phyloP scores from a whole-genome alignment of 2,888 invertebrate genomes.

The Resseliella maxima region DNA sequence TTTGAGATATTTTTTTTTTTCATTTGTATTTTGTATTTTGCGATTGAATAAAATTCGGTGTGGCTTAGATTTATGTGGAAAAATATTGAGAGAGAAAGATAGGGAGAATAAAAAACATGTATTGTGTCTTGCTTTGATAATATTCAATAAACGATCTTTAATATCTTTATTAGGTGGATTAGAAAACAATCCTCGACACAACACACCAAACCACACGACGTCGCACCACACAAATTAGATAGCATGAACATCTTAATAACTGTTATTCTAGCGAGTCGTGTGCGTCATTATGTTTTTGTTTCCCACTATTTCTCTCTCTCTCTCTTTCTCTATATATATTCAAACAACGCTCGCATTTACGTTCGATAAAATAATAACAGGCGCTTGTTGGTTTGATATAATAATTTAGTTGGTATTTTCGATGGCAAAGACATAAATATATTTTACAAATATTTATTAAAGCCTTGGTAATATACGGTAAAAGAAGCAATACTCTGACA shows the following conservation, averaged over 20 bases:
- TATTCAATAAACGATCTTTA: constrained; percentile 12
- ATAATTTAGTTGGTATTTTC: constrained; percentile 9
- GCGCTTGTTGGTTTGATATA: not conserved
- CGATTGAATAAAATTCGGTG: too few species aligned
- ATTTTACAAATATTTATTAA: constrained; percentile 54
- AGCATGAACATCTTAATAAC: not conserved
- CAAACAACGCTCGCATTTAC: too few species aligned
- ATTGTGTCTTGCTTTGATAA: not conserved
- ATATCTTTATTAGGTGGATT: constrained; percentile 35
- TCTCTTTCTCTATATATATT: not conserved
- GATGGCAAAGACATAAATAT: constrained; percentile 38
- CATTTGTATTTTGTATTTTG: too few species aligned
- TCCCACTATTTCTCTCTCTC: too few species aligned
- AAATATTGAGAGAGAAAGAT: too few species aligned
- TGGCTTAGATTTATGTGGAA: too few species aligned
- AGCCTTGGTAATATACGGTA: constrained; percentile 25
- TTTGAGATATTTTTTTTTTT: too few species aligned
- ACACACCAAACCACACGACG: too few species aligned
- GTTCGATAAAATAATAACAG: not conserved
- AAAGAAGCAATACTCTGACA: not conserved
- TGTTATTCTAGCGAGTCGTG: not conserved
- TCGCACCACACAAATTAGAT: not conserved
- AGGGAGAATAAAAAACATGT: not conserved
- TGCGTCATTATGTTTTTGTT: not conserved
- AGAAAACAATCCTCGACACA: not conserved